These are phyloP conservation scores for Aleiodes leptofemur DNA, from an alignment of 2,888 invertebrate genomes.

Conservation along the genomic window DNA sequence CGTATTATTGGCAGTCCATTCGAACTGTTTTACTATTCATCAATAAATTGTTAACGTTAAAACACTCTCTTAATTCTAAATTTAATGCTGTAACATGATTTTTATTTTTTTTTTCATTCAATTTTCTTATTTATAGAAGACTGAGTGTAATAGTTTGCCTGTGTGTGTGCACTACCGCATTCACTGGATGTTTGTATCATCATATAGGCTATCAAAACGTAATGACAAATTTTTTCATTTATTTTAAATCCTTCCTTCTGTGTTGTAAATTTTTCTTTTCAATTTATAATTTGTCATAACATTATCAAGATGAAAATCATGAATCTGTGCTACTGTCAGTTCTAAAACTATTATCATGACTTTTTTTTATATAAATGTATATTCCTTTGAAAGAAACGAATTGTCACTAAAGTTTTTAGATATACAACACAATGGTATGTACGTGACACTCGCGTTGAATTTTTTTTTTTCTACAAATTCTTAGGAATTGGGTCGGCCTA, in stretches of 20 bases:
- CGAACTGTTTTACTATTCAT: constrained; percentile 40
- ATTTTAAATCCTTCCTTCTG: not conserved
- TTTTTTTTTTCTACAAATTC: constrained; percentile 4
- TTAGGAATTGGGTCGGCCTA: constrained; percentile 18
- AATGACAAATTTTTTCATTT: constrained; percentile 6
- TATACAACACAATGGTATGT: constrained; percentile 18
- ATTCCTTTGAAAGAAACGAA: not conserved
- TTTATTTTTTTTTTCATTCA: not conserved
- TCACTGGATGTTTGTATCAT: constrained; percentile 1
- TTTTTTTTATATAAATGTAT: not conserved
- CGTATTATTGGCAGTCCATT: constrained; percentile 40
- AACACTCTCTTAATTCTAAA: constrained; percentile 45
- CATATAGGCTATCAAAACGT: constrained; percentile 13
- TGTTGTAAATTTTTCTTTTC: not conserved
- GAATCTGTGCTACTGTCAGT: constrained; percentile 13
- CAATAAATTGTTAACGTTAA: constrained; percentile 49
- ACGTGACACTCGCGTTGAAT: constrained; percentile 15
- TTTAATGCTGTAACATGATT: constrained; percentile 31
- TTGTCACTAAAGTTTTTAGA: constrained; percentile 27
- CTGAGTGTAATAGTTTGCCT: constrained; percentile 36
- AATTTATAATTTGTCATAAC: not conserved
- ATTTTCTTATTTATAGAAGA: constrained; percentile 41
- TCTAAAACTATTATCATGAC: constrained; percentile 9
- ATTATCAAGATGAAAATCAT: constrained; percentile 19
- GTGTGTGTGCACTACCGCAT: constrained; percentile 23